These are phyloP conservation scores for Aplysina aerophoba DNA, from an alignment of 37 sponge, comb jelly and placozoan species.

Conservation along the genomic window DNA sequence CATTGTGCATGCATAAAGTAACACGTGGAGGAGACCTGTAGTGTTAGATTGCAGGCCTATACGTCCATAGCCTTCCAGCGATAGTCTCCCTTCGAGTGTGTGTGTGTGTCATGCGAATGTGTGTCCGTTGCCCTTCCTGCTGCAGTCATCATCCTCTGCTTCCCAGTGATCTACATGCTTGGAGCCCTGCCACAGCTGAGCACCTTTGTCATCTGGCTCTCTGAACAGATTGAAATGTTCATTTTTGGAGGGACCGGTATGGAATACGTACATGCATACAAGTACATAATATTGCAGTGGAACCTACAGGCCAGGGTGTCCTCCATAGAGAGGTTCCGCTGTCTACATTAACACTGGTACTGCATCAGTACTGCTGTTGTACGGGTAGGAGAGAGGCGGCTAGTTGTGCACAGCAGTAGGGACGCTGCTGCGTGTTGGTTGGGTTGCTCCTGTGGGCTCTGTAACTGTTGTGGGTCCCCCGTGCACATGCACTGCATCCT, in stretches of 20 bases:
- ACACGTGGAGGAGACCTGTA: too few relatives aligned
- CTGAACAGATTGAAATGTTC: slow-evolving; percentile 92
- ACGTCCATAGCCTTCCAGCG: too few relatives aligned
- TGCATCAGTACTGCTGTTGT: not conserved
- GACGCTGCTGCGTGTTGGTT: too few relatives aligned
- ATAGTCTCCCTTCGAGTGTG: too few relatives aligned
- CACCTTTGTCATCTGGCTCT: slow-evolving; percentile 85
- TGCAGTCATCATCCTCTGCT: slow-evolving; percentile 78
- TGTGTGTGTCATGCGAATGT: not conserved
- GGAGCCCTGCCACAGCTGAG: slow-evolving; percentile 87
- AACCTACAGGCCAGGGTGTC: not conserved
- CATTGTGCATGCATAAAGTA: too few relatives aligned
- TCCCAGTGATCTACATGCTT: slow-evolving; percentile 75
- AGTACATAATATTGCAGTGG: not conserved
- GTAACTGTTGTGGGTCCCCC: too few relatives aligned
- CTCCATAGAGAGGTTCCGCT: too few relatives aligned
- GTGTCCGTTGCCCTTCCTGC: not conserved
- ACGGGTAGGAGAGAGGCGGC: too few relatives aligned
- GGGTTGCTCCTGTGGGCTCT: too few relatives aligned
- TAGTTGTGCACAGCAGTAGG: too few relatives aligned
- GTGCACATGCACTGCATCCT: too few relatives aligned
- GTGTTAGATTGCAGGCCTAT: too few relatives aligned
- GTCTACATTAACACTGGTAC: not conserved
- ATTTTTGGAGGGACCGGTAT: slow-evolving; percentile 88
- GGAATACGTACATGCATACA: not conserved